These are phyloP conservation scores for Gymnarchus niloticus DNA, from an alignment of 2,113 vertebrate genomes.

Conservation along the genomic window DNA sequence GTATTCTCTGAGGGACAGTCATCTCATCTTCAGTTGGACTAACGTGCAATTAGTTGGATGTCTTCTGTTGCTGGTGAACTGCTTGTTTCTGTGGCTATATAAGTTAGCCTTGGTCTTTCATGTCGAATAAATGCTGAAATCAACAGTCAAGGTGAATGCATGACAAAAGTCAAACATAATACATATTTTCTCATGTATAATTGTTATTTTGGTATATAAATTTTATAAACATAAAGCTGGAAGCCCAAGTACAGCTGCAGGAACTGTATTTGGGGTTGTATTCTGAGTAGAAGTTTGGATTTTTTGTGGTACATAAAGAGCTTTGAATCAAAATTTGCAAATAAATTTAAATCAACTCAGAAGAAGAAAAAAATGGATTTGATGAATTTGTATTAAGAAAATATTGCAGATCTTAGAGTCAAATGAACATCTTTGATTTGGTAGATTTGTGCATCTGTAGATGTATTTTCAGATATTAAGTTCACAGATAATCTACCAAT, in stretches of 20 bases:
- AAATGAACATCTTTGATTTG: background rate
- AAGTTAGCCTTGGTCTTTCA: background rate
- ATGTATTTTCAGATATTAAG: background rate
- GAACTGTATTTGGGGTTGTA: background rate
- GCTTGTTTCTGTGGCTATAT: background rate
- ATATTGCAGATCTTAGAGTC: background rate
- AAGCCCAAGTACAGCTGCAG: background rate
- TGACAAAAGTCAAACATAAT: background rate
- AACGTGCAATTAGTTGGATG: background rate
- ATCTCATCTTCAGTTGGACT: no score
- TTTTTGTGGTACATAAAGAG: background rate
- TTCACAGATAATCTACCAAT: background rate
- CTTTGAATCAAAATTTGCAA: background rate
- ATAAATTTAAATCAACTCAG: background rate
- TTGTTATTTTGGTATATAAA: background rate
- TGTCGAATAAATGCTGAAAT: background rate
- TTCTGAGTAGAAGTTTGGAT: background rate
- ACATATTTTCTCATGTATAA: background rate
- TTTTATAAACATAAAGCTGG: background rate
- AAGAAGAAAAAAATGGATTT: background rate
- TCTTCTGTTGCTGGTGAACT: background rate
- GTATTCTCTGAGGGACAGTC: no score
- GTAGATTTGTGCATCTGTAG: background rate
- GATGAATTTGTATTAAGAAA: background rate
- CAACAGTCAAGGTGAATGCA: background rate